Evolutionary conservation across 1,140 invertebrate genomes (phyloP).

Genomic region (Calycopis cecrops): DNA sequence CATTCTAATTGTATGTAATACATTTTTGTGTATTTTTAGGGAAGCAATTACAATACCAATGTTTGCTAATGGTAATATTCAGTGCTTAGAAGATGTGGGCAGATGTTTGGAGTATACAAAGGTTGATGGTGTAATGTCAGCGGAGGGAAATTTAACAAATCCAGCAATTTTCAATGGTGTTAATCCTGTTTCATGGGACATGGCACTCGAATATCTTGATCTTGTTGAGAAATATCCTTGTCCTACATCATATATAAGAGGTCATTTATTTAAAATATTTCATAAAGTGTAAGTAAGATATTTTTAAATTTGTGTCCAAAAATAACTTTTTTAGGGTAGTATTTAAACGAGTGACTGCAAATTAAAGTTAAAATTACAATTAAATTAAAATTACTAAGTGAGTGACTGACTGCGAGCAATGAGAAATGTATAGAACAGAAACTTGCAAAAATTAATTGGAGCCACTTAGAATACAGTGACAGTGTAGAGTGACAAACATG

Average conservation of each 20-base stretch:
- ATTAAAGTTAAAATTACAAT: too few relatives aligned
- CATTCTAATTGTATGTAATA: neutral
- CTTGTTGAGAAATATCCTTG: constrained; percentile 90
- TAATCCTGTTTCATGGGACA: constrained; percentile 89
- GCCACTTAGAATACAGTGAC: too few relatives aligned
- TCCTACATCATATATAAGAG: constrained; percentile 91
- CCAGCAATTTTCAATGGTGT: constrained; percentile 90
- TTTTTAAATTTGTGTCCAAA: constrained; percentile 6
- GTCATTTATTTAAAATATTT: constrained; percentile 97
- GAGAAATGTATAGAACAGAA: too few relatives aligned
- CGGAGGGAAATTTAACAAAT: constrained; percentile 97
- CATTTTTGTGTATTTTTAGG: constrained; percentile 71
- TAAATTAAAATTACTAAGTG: too few relatives aligned
- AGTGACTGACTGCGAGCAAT: too few relatives aligned
- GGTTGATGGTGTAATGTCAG: constrained; percentile 92
- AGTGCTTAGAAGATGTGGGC: constrained; percentile 91
- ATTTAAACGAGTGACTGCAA: too few relatives aligned
- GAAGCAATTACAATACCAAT: constrained; percentile 93
- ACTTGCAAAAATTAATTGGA: too few relatives aligned
- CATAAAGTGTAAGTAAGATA: constrained; percentile 90
- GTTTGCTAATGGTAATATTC: constrained; percentile 98
- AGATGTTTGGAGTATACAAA: constrained; percentile 91
- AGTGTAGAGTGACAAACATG: too few relatives aligned
- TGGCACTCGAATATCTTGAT: constrained; percentile 93
- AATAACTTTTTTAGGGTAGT: too few relatives aligned